Evolutionary conservation across 1,140 invertebrate species (phyloP).

Genomic region (Triops longicaudatus): DNA sequence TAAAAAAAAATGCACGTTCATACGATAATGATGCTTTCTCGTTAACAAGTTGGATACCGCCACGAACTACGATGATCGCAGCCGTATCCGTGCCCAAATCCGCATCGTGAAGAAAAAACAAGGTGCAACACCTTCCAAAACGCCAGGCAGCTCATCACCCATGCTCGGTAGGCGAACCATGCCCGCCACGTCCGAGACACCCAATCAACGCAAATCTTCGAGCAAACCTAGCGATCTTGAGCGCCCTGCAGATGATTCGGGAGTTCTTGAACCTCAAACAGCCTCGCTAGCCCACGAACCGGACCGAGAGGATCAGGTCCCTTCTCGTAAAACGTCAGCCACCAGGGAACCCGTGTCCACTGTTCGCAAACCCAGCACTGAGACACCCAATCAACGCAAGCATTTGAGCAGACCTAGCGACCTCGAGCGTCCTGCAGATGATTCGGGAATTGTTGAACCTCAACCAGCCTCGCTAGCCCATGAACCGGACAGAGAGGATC

Average conservation of each 20-base stretch:
- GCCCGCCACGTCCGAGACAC: background rate
- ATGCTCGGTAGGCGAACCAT: conserved; percentile 18
- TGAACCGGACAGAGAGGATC: background rate
- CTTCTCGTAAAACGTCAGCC: no score
- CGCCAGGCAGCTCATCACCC: conserved; percentile 12
- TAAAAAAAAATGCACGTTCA: background rate
- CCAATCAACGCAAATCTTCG: background rate
- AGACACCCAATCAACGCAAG: background rate
- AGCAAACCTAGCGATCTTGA: conserved; percentile 11
- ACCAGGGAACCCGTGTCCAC: no score
- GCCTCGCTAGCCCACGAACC: background rate
- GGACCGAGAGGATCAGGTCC: no score
- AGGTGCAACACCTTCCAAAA: conserved; percentile 1
- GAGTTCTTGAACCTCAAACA: background rate
- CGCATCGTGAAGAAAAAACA: conserved; percentile 44
- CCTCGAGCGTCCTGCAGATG: background rate
- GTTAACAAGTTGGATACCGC: conserved; percentile 58
- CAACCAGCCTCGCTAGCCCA: background rate
- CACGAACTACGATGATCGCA: conserved; percentile 59
- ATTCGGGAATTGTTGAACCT: background rate
- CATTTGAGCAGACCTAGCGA: background rate
- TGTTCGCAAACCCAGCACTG: no score
- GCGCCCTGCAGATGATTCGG: background rate
- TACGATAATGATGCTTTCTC: background rate
- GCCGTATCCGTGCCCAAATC: conserved; percentile 63